Base-by-base conservation (phyloP, 2,797 vertebrate genomes). In the Sphenodon punctatus region DNA sequence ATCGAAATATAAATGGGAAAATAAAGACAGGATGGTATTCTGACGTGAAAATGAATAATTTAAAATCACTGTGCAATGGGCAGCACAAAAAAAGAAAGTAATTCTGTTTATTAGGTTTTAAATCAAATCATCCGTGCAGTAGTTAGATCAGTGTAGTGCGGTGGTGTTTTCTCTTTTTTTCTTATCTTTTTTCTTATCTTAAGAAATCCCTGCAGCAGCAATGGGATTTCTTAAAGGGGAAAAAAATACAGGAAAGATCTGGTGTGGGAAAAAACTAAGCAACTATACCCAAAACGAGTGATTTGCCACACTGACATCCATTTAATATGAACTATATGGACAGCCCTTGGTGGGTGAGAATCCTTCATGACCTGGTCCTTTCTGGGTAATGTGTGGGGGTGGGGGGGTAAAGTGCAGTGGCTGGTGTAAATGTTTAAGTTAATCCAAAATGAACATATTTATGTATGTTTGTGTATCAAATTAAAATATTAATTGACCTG, bases 31-130 rank as follows among this genome's bases (percentile, higher is more conserved):
- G 61, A 39, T 25, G 43, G 10, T 4, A 25, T 22, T 13, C 20
- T 67, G 36, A 82, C 75, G 14, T 39, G 65, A 67, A 79, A 79
- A 81, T 56, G 22, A 85, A 63, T 79, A 77, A 67, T 68, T 56
- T 22, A 79, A 83, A 79, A 79, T 30, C 2, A 0, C 5, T 75
- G n/a, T 77, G 58, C 36, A 67, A 68, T 36, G 59, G 16, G 6
- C 25, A 70, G 67, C 9, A 65, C 39, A n/a, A n/a, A 36, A 70
- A 46, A 16, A 46, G 34, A 78, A 82, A 82, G 3, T 1, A 39
- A 60, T 66, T 76, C 5, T 59, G 6, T 20, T 82, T 46, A 64
- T 72, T 67, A 56, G 43, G 69, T 49, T 77, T 85, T 68, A 63
- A 71, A 69, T 85, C 27, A 39, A 56, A 25, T 36, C 63, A 6